phyloP scores from a whole-genome alignment of 1,140 invertebrate genomes.

The Papilio polyxenes region DNA sequence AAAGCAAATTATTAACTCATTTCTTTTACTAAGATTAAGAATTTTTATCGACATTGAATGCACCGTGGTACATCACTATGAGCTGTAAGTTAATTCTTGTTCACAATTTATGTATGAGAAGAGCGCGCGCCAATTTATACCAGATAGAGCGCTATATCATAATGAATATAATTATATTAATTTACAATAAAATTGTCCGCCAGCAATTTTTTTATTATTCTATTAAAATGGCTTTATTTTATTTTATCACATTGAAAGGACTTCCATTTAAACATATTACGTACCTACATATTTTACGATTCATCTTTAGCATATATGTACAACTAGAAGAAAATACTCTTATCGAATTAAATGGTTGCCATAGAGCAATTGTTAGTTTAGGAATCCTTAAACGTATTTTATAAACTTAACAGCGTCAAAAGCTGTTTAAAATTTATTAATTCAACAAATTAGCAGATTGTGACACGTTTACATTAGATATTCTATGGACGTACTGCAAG shows the following conservation, averaged over 20 bases:
- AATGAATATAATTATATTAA: not conserved
- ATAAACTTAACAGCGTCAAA: not conserved
- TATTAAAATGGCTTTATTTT: not conserved
- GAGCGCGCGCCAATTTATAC: not conserved
- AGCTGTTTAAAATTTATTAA: conserved; percentile 14
- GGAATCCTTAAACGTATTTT: not conserved
- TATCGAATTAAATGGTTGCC: not conserved
- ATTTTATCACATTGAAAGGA: not conserved
- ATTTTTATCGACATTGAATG: conserved; percentile 1
- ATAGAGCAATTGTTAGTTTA: not conserved
- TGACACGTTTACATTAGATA: not conserved
- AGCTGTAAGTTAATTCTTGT: conserved; percentile 27
- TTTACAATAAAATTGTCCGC: not conserved
- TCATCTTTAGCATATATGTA: too few species aligned
- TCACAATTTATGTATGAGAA: conserved; percentile 19
- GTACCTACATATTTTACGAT: too few species aligned
- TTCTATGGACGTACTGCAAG: conserved; percentile 6
- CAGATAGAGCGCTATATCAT: not conserved
- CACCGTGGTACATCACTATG: not conserved
- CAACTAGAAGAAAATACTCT: too few species aligned
- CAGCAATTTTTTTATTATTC: not conserved
- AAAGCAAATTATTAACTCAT: too few species aligned
- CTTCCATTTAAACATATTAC: not conserved
- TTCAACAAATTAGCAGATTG: conserved; percentile 13
- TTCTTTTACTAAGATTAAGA: not conserved